Conservation (phyloP, 2,797 vertebrate species). For the Clarias fuscus region DNA sequence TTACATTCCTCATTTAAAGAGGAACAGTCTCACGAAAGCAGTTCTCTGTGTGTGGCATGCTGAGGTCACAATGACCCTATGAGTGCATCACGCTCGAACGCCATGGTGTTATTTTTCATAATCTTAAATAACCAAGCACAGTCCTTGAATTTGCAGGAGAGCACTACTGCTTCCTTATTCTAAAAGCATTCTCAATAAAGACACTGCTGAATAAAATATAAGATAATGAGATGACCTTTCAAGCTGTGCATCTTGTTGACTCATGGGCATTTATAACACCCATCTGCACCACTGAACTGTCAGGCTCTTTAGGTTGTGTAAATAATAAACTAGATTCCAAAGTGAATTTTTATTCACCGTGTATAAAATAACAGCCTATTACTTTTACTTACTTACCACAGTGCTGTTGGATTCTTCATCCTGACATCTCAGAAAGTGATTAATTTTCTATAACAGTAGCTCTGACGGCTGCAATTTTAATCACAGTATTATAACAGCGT, state of each 20-base stretch:
- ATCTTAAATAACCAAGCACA: conserved; percentile 57
- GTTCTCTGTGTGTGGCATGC: neutral
- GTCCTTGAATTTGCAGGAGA: conserved; percentile 50
- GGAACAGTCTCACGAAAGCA: neutral
- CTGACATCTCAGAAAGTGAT: neutral
- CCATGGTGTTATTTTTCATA: conserved; percentile 56
- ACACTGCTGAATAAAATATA: conserved; percentile 72
- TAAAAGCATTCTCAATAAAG: conserved; percentile 69
- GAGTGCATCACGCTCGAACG: conserved; percentile 55
- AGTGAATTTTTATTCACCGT: conserved; percentile 59
- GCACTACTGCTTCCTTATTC: conserved; percentile 57
- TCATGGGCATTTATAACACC: conserved; percentile 69
- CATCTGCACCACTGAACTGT: conserved; percentile 62
- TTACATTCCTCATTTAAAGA: neutral
- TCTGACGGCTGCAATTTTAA: neutral
- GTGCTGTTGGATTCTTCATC: neutral
- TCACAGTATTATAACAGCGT: neutral
- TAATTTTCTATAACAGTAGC: neutral
- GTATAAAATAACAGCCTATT: conserved; percentile 56
- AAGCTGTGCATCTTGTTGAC: conserved; percentile 70
- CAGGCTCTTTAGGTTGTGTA: conserved; percentile 24
- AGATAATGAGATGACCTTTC: conserved; percentile 74
- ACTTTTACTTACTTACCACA: conserved; percentile 56
- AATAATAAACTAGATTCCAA: conserved; percentile 65
- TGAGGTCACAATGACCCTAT: conserved; percentile 49